These are phyloP conservation scores for Prorops nasuta DNA, from an alignment of 1,140 invertebrate genomes.

Conservation along the genomic window DNA sequence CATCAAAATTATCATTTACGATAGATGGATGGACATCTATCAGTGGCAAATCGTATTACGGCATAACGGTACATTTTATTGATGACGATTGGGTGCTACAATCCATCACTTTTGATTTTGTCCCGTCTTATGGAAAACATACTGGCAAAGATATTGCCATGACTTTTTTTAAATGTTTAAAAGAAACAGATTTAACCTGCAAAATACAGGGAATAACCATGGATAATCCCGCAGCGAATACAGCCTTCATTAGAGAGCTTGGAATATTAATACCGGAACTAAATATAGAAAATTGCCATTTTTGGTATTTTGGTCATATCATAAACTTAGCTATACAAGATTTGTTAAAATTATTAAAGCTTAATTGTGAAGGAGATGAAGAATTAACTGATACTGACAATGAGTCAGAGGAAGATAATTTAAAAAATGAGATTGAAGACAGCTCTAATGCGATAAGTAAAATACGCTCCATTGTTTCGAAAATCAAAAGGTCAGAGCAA, in stretches of 20 bases:
- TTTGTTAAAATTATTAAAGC: too few species aligned
- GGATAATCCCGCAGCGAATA: too few species aligned
- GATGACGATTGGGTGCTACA: slow-evolving; percentile 11
- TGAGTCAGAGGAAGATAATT: too few species aligned
- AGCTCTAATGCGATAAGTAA: too few species aligned
- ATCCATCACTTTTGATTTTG: slow-evolving; percentile 12
- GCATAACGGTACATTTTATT: slow-evolving; percentile 11
- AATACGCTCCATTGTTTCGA: too few species aligned
- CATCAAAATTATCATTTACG: slow-evolving; percentile 10
- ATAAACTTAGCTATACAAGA: slow-evolving; percentile 11
- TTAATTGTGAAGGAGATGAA: too few species aligned
- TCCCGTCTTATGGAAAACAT: slow-evolving; percentile 8
- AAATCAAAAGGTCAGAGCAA: too few species aligned
- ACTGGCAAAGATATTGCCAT: slow-evolving; percentile 9
- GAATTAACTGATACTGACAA: too few species aligned
- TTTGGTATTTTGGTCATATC: slow-evolving; percentile 6
- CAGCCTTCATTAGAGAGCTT: slow-evolving; percentile 4
- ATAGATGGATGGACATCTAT: slow-evolving; percentile 16
- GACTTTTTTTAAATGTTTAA: slow-evolving; percentile 6
- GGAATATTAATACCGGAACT: neutral
- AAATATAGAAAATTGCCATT: slow-evolving; percentile 5
- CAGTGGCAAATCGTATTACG: slow-evolving; percentile 8
- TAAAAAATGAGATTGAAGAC: too few species aligned
- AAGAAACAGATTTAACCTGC: neutral
- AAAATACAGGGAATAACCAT: slow-evolving; percentile 1